Base-by-base conservation (phyloP, 2,888 invertebrate species). In the Hanleya hanleyi region DNA sequence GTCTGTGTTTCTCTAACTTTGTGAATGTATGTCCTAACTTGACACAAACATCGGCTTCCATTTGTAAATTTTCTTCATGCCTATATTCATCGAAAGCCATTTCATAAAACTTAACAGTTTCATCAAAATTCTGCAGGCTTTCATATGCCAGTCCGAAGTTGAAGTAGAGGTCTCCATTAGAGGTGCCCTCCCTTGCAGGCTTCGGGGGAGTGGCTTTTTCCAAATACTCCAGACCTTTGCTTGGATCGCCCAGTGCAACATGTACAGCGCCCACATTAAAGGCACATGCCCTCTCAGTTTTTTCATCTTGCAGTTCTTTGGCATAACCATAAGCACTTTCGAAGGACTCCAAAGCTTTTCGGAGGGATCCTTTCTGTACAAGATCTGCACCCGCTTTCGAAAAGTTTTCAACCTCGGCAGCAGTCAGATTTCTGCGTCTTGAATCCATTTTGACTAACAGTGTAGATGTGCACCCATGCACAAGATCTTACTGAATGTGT, bases 251-350 rank as follows among this genome's bases (percentile, higher is more conserved):
- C 0, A 73, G 61, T 12, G 82, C 84, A 32, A 89, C 82, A 66
- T 81, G 81, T 12, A 82, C 83, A 36, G 88, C 87, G 18, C 87
- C 88, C 33, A 89, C 79, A 73, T 89, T 89, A 69, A 87, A 84
- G 6, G 88, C 86, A 81, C 87, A 86, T 12, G 80, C 79, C 69
- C 86, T 72, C 35, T 82, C 79, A 9, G 81, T 77, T 51, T 78
- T 80, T 26, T 76, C 80, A 78, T 83, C 81, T 29, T 78, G 76
- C 0, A 83, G 65, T 61, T 79, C 77, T 33, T 77, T 57, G 35
- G 85, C 75, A 32, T 73, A 71, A 61, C 79, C 73, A 62, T 81
- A 85, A 0, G 84, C 83, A 4, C 26, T 29, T 29, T 69, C 57
- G 69, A 73, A 75, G 2, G 51, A 64, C 15, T 22, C 57, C n/a